Evolutionary conservation across 2,797 vertebrate species (phyloP).

Genomic region (Smutsia gigantea): DNA sequence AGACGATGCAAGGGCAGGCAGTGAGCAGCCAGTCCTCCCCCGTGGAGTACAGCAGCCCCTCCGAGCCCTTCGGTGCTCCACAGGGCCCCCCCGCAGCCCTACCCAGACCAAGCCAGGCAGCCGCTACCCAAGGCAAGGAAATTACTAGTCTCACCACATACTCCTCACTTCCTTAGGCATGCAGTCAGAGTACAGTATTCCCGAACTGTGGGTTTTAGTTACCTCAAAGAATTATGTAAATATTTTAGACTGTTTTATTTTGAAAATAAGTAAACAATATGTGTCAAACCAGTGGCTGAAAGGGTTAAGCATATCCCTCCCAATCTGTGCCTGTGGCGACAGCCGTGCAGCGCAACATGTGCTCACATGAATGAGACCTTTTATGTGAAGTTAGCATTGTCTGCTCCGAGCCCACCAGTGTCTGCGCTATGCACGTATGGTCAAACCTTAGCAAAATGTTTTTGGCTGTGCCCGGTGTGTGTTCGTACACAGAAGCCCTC

Average conservation of each 20-base stretch:
- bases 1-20: not conserved
- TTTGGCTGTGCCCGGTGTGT: not conserved
- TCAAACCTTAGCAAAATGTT: not conserved
- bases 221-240: not conserved
- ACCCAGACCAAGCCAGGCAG: not conserved
- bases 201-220: not conserved
- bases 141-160: not conserved
- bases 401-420: accelerated
- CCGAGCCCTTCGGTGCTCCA: accelerated
- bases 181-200: not conserved
- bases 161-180: not conserved
- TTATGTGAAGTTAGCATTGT: not conserved
- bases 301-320: not conserved
- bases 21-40: not conserved
- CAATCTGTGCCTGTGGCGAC: not conserved
- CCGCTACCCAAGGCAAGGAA: not conserved
- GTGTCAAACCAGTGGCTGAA: not conserved
- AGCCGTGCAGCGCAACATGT: too few species aligned
- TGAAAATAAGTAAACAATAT: not conserved
- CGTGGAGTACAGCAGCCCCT: accelerated
- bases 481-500: not conserved
- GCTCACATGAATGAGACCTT: not conserved
- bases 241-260: not conserved
- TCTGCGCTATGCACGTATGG: not conserved
- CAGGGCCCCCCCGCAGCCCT: not conserved